Conservation (phyloP, 1,140 invertebrate species). For the Aphidius gifuensis region DNA sequence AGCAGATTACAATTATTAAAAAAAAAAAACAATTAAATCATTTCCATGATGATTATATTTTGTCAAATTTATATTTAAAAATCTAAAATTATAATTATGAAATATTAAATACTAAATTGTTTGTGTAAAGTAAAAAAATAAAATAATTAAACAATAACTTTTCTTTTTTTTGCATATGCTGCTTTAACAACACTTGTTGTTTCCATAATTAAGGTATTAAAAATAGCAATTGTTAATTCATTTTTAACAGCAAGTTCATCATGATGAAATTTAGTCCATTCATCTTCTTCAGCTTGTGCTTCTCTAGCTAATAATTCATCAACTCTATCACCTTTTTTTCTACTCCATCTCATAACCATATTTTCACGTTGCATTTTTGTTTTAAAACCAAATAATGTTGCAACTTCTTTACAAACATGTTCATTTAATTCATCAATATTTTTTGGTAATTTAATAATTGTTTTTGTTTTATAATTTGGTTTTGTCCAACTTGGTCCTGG, state of each 20-base stretch:
- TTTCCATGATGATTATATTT: no score
- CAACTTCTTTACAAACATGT: slow-evolving; percentile 57
- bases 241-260: slow-evolving; percentile 70
- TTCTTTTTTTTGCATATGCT: slow-evolving; percentile 46
- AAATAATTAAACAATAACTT: slow-evolving; percentile 61
- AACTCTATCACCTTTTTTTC: slow-evolving; percentile 69
- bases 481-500: slow-evolving; percentile 59
- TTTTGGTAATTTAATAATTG: slow-evolving; percentile 48
- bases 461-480: slow-evolving; percentile 46
- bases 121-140: slow-evolving; percentile 65
- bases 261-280: slow-evolving; percentile 70
- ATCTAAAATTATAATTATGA: no score
- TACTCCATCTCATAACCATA: slow-evolving; percentile 64
- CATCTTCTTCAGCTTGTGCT: slow-evolving; percentile 66
- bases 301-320: slow-evolving; percentile 70
- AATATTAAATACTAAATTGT: no score
- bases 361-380: slow-evolving; percentile 58
- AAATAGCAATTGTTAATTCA: slow-evolving; percentile 62
- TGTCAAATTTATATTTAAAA: no score
- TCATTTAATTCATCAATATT: slow-evolving; percentile 51
- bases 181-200: slow-evolving; percentile 55
- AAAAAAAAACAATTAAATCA: no score
- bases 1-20: no score
- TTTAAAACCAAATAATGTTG: slow-evolving; percentile 59
- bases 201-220: slow-evolving; percentile 63